Percentiles rank a stretch among this genome's conserved stretches.
phyloP scores from a whole-genome alignment of 2,113 vertebrate species.

The Regulus satrapa region DNA sequence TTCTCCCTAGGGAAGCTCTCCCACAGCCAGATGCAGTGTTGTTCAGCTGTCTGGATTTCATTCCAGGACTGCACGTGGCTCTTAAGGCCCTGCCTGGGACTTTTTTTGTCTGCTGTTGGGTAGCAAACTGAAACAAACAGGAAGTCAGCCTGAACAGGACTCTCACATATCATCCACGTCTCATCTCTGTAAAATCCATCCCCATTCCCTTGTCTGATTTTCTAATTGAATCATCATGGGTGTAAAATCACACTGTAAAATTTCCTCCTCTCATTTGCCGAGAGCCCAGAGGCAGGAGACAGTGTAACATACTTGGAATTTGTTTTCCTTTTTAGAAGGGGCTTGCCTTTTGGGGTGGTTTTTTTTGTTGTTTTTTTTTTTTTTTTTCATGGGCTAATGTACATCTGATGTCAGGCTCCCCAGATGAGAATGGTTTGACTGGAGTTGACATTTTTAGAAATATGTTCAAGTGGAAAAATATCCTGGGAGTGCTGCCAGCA shows the following conservation, averaged over 20 bases:
- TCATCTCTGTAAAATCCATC: not conserved
- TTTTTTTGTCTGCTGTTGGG: not conserved
- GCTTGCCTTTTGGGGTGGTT: not conserved
- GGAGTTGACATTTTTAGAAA: constrained; percentile 52
- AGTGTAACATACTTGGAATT: not conserved
- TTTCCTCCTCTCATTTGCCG: not conserved
- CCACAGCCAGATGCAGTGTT: not conserved
- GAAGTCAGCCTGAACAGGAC: not conserved
- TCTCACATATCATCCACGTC: not conserved
- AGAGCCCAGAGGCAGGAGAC: not conserved
- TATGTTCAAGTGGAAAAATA: constrained; percentile 44
- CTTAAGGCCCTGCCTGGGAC: not conserved
- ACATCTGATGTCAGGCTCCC: constrained; percentile 32
- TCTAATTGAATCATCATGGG: not conserved
- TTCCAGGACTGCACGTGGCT: not conserved
- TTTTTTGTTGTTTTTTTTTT: no score
- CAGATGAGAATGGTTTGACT: constrained; percentile 27
- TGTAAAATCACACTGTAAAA: not conserved
- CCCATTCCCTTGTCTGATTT: not conserved
- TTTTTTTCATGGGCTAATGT: not conserved
- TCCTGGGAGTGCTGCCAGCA: constrained; percentile 23
- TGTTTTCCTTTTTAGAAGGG: constrained; percentile 51
- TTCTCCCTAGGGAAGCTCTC: constrained; percentile 2
- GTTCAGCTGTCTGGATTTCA: constrained; percentile 10
- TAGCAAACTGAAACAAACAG: not conserved